Base-by-base conservation (phyloP, 1,140 invertebrate species). In the Drosophila pseudoananassae region DNA sequence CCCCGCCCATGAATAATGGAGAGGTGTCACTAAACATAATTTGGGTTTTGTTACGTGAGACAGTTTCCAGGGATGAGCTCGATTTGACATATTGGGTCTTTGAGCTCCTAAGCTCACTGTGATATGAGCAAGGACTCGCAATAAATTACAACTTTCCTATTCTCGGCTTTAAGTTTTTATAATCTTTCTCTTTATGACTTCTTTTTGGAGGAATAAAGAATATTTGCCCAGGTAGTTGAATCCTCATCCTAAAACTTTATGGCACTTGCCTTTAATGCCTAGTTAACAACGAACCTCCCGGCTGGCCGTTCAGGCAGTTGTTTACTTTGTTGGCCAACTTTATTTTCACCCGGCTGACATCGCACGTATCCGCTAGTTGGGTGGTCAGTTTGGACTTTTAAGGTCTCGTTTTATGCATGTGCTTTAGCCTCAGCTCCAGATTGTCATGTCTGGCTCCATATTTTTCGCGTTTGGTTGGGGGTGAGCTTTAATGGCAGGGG, bases 371-470 rank as follows among this genome's bases (percentile, higher is more conserved):
- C 3, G 17, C 23, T 40, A 10, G 29, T 36, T 85, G 77, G 68
- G 77, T 81, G 82, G 73, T 87, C 82, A 78, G 68, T 64, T 51
- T 72, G 72, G 57, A 60, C 73, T 85, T 46, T 85, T 65, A 74
- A 64, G 77, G 72, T 46, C 46, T 85, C 55, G 71, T 69, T 85
- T 87, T 78, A 66, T 81, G 78, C 68, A 70, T 66, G 61, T 9
- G 52, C 58, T 60, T 81, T 81, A 77, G 77, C 76, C 73, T 40
- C 58, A 74, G 59, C 55, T 45, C 65, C 73, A 73, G 64, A 49
- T 63, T 36, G 20, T 38, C 20, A 31, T 31, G 9, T 31, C 9
- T 31, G 25, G 25, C 25, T 27, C 6, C 25, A 36, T 36, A 12
- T 36, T 36, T 36, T 36, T 5, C 10, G 33, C 58, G 54, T 68